Percentiles rank a stretch among this genome's conserved stretches.
Evolutionary conservation across 2,113 vertebrate genomes (phyloP).

Genomic region (Mormyrus iriodes): DNA sequence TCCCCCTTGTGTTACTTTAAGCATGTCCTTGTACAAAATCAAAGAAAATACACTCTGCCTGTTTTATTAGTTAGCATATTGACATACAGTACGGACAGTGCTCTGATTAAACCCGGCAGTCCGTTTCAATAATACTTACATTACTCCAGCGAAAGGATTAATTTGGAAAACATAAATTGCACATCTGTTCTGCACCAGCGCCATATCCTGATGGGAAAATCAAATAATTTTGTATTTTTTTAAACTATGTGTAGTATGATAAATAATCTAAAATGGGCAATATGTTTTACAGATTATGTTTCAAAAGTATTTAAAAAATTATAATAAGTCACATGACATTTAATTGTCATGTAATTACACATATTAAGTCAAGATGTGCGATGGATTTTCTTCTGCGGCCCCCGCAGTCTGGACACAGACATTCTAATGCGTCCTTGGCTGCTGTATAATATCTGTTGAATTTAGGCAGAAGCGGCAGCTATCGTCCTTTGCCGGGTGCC

Average conservation of each 20-base stretch:
- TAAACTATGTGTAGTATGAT: neutral
- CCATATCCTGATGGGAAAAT: constrained; percentile 8
- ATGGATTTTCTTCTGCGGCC: neutral
- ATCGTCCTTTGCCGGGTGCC: neutral
- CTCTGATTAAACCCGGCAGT: neutral
- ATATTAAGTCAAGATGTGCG: neutral
- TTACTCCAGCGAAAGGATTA: neutral
- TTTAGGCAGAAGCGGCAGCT: neutral
- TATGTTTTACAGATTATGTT: neutral
- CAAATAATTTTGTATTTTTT: neutral
- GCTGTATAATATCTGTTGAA: neutral
- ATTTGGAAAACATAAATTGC: neutral
- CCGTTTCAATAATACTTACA: neutral
- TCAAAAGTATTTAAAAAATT: neutral
- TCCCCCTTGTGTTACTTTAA: neutral
- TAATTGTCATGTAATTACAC: neutral
- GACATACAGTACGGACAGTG: neutral
- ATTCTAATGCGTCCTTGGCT: neutral
- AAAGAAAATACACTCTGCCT: neutral
- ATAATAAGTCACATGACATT: neutral
- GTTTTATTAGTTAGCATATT: neutral
- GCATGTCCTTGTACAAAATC: neutral
- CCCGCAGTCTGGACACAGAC: neutral
- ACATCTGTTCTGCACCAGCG: neutral
- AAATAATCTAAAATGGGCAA: neutral